A percentile compares a stretch with the other conserved stretches of the same genome.
phyloP scores from a whole-genome alignment of 2,888 invertebrate species.

The Brachylomia viminalis region DNA sequence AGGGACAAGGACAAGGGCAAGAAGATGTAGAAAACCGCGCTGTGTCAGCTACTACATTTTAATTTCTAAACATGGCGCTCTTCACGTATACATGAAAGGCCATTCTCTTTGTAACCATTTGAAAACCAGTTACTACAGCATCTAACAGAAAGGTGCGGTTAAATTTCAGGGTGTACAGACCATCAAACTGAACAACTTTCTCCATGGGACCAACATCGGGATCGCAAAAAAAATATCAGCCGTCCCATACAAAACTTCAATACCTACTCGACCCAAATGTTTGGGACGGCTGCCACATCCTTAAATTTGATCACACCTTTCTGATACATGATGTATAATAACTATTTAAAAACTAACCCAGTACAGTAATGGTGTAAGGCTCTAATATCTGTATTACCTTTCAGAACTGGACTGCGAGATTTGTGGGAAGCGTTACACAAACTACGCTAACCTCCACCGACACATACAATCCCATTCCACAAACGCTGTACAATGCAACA shows the following conservation, averaged over 20 bases:
- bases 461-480: constrained; percentile 63
- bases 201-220: not conserved
- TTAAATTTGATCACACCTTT: not conserved
- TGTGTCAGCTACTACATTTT: not conserved
- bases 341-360: not conserved
- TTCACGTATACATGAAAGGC: not conserved
- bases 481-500: constrained; percentile 53
- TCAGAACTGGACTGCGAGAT: constrained; percentile 56
- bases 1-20: not conserved
- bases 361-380: not conserved
- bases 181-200: not conserved
- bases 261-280: too few relatives aligned
- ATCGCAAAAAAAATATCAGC: not conserved
- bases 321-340: not conserved
- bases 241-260: not conserved
- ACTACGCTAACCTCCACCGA: constrained; percentile 59
- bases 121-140: not conserved
- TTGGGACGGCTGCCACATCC: too few relatives aligned
- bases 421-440: constrained; percentile 66
- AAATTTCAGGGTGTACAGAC: not conserved
- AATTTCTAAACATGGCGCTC: not conserved
- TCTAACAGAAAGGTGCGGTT: not conserved
- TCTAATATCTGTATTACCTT: constrained; percentile 22
- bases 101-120: not conserved
- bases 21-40: not conserved